phyloP scores from a whole-genome alignment of 2,113 vertebrate genomes.

The Candoia aspera region DNA sequence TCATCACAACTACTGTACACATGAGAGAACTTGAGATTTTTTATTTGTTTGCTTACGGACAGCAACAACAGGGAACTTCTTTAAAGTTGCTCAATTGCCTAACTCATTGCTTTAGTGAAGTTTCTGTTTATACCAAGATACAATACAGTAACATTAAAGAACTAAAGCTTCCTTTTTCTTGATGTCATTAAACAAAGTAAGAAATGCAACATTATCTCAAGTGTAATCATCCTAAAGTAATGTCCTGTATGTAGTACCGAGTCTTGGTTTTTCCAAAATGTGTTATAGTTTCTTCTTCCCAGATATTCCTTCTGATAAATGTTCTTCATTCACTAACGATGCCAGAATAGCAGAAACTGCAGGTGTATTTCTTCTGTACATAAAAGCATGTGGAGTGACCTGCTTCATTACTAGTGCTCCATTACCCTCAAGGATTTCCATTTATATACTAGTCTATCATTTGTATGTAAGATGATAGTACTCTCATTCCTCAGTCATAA shows the following conservation, averaged over 20 bases:
- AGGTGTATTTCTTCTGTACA: not conserved
- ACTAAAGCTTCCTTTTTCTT: not conserved
- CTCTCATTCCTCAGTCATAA: not conserved
- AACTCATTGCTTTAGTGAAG: not conserved
- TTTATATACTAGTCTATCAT: not conserved
- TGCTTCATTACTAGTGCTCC: not conserved
- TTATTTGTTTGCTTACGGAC: not conserved
- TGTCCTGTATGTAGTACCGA: not conserved
- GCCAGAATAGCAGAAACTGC: not conserved
- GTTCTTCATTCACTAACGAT: not conserved
- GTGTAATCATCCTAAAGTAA: not conserved
- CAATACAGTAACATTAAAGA: not conserved
- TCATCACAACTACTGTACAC: not conserved
- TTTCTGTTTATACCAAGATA: not conserved
- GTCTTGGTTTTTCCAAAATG: not conserved
- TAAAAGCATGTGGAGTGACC: not conserved
- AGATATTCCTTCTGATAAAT: not conserved
- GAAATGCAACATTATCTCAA: not conserved
- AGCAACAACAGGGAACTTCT: not conserved
- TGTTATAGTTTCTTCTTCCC: not conserved
- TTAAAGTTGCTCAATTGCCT: too few relatives aligned
- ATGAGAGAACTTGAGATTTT: not conserved
- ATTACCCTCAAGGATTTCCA: not conserved
- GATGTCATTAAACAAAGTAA: not conserved
- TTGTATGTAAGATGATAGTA: not conserved